Evolutionary conservation across 2,797 vertebrate genomes (phyloP).

Genomic region (Poecilia gillii): DNA sequence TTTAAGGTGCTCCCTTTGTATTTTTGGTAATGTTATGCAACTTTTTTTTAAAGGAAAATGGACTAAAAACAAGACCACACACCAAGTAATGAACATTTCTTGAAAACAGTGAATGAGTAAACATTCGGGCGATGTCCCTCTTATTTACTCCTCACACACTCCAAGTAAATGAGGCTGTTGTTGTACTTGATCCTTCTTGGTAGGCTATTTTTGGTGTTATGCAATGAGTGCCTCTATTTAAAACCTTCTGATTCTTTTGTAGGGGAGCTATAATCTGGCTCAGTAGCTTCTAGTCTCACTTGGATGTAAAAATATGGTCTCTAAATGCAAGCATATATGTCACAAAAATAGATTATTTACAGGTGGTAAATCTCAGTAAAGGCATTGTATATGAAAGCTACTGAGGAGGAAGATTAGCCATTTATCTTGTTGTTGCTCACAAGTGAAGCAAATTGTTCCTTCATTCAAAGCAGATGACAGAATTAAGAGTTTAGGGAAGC

Average conservation of each 20-base stretch:
- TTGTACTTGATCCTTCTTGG: slow-evolving; percentile 29
- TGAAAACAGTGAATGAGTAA: neutral
- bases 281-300: slow-evolving; percentile 22
- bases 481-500: neutral
- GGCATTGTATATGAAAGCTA: neutral
- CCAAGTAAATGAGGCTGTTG: slow-evolving; percentile 27
- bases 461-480: neutral
- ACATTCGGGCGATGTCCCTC: neutral
- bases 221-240: slow-evolving; percentile 53
- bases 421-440: neutral
- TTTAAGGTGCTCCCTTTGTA: neutral
- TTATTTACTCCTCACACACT: neutral
- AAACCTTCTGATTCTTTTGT: slow-evolving; percentile 29
- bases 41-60: neutral
- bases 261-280: slow-evolving; percentile 45
- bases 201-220: slow-evolving; percentile 47
- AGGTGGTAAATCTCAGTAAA: neutral
- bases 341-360: neutral
- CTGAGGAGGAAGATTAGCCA: neutral
- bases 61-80: neutral
- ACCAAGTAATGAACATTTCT: neutral
- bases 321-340: slow-evolving; percentile 24
- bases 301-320: slow-evolving; percentile 44
- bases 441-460: neutral
- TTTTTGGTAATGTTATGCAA: neutral